Percentiles rank a stretch among this genome's conserved stretches.
Conservation (phyloP, 2,113 vertebrate genomes). For the Hydrolagus affinis region DNA sequence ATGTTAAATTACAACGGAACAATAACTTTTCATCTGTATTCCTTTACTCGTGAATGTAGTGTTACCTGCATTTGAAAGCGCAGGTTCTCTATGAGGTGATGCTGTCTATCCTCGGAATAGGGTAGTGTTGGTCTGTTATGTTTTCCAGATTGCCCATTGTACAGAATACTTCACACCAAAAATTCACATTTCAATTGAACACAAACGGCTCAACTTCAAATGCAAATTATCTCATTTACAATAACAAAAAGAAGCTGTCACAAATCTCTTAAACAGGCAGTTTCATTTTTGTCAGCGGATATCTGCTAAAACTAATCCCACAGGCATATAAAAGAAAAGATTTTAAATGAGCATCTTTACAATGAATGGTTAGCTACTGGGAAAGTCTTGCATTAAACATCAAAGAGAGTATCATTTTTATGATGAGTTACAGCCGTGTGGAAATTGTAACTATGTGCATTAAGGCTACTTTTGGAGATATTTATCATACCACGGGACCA, state of each 20-base stretch:
- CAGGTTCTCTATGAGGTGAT: background rate
- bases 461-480: background rate
- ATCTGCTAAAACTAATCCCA: background rate
- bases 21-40: background rate
- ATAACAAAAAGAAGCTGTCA: background rate
- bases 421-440: background rate
- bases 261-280: background rate
- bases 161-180: background rate
- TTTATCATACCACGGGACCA: background rate
- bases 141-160: background rate
- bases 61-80: background rate
- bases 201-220: background rate
- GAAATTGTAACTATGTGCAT: background rate
- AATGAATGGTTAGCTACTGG: background rate
- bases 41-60: background rate
- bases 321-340: background rate
- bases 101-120: background rate
- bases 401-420: slow-evolving; percentile 1
- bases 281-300: background rate
- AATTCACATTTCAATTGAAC: background rate
- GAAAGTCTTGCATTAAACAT: background rate
- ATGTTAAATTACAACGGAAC: background rate
- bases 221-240: background rate
- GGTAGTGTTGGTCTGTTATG: background rate
- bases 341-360: background rate